Evolutionary conservation across 2,888 invertebrate species (phyloP).

Genomic region (Neoascia interrupta): DNA sequence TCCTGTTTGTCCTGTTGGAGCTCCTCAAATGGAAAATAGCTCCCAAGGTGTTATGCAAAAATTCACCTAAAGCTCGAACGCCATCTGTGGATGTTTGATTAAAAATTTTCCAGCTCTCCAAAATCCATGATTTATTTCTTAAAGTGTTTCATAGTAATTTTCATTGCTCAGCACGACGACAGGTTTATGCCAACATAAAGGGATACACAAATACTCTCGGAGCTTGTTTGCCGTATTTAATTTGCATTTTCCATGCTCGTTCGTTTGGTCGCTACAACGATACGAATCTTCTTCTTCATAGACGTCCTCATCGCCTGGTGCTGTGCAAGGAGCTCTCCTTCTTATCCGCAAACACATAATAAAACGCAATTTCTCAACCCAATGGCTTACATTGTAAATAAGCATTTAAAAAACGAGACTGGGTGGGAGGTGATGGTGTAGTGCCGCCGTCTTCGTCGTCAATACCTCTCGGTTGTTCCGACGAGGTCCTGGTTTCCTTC

Average conservation of each 20-base stretch:
- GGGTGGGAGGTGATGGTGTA: constrained; percentile 3
- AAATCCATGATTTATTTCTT: constrained; percentile 66
- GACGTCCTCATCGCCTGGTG: not conserved
- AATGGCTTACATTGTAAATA: constrained; percentile 66
- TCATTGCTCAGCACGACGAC: constrained; percentile 59
- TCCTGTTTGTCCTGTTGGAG: not conserved
- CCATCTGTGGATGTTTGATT: constrained; percentile 67
- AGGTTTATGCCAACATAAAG: constrained; percentile 61
- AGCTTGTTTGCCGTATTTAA: constrained; percentile 55
- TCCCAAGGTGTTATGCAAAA: constrained; percentile 51
- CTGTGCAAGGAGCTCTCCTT: constrained; percentile 44
- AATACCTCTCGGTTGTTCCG: constrained; percentile 58
- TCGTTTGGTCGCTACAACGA: constrained; percentile 15
- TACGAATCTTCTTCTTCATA: constrained; percentile 1
- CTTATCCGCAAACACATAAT: constrained; percentile 66
- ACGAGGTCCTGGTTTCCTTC: constrained; percentile 60
- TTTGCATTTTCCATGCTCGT: constrained; percentile 60
- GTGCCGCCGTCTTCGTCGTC: constrained; percentile 31
- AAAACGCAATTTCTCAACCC: constrained; percentile 69
- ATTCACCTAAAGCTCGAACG: constrained; percentile 28
- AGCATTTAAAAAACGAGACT: constrained; percentile 57
- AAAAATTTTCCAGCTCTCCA: constrained; percentile 58
- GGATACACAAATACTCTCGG: constrained; percentile 30
- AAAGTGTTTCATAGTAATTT: constrained; percentile 66
- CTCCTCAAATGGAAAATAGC: not conserved